Base-by-base conservation (phyloP, 2,113 vertebrate genomes). In the Labeo rohita region DNA sequence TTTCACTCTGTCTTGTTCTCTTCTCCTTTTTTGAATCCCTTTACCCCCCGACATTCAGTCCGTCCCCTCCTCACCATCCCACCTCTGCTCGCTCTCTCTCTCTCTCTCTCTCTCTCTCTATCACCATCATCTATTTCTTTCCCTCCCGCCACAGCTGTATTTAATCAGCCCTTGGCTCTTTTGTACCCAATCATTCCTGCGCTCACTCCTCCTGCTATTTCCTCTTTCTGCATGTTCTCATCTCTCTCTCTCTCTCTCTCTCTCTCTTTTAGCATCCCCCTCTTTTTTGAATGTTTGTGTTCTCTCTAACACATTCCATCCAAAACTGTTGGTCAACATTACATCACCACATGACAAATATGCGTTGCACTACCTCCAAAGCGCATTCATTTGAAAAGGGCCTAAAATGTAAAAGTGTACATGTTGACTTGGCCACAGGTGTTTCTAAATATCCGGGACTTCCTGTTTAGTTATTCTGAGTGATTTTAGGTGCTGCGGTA, bases 221-320 rank as follows among this genome's bases (percentile, higher is more conserved):
- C 86, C 87, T 82, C 13, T 70, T 13, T 39, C 73, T 88, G 73
- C 50, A 88, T 81, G 73, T 59, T 83, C 81, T 43, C 79, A 78
- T 88, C 77, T 89, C 72, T 74, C 43, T 49, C 86, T 81, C 50
- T 16, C 63, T 50, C 72, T 76, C 39, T 61, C 43, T 59, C 39
- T 76, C 21, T 49, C 73, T 77, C 81, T 72, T 43, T 9, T 56
- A 81, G 92, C 90, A 83, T 86, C 72, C 50, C 9, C 81, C 90
- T 89, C 89, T 90, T 86, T 91, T 87, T 91, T 86, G 86, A 90
- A 87, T 89, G 68, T 77, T 83, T 75, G 82, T 75, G 39, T 68
- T 80, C 47, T 39, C 80, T 73, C 54, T 91, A 61, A 43, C 89
- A 80, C 91, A 70, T 86, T 86, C 45, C 75, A 83, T 59, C 66